A percentile compares a stretch with the other conserved stretches of the same genome.
Conservation (phyloP, 2,113 vertebrate species). For the Oryzias woworae region DNA sequence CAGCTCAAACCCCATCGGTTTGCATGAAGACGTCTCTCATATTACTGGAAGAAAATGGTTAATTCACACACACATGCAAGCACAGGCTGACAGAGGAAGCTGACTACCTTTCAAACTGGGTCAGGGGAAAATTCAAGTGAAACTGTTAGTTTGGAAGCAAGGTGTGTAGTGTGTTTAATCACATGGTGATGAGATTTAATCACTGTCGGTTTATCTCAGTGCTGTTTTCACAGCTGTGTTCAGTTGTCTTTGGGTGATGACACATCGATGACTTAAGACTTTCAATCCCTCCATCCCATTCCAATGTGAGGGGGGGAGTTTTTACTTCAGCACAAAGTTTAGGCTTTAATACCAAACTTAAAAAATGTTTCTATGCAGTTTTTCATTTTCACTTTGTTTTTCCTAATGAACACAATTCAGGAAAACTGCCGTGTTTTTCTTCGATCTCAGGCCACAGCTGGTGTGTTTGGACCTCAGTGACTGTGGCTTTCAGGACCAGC, state of each 20-base stretch:
- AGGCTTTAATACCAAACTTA: no score
- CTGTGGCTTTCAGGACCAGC: constrained; percentile 79
- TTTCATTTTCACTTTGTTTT: neutral
- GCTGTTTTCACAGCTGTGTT: no score
- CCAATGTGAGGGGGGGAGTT: no score
- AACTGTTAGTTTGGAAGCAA: neutral
- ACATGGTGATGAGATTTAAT: neutral
- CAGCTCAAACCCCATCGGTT: constrained; percentile 76
- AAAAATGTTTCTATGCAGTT: neutral
- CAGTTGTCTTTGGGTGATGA: no score
- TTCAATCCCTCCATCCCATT: no score
- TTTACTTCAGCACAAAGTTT: no score
- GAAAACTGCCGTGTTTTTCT: neutral
- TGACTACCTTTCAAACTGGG: neutral
- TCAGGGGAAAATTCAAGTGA: neutral
- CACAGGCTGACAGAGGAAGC: constrained; percentile 10
- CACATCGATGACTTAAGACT: no score
- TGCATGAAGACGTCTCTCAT: constrained; percentile 55
- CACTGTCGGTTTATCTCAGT: neutral
- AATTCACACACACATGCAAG: constrained; percentile 13
- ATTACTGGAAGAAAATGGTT: constrained; percentile 81
- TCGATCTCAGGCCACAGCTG: constrained; percentile 81
- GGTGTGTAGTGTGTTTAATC: neutral
- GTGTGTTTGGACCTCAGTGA: constrained; percentile 87
- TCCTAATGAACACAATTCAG: neutral